Evolutionary conservation across 2,888 invertebrate species (phyloP), one percentile per base, ranked within the genome.

Genomic region (Empis stercorea): DNA sequence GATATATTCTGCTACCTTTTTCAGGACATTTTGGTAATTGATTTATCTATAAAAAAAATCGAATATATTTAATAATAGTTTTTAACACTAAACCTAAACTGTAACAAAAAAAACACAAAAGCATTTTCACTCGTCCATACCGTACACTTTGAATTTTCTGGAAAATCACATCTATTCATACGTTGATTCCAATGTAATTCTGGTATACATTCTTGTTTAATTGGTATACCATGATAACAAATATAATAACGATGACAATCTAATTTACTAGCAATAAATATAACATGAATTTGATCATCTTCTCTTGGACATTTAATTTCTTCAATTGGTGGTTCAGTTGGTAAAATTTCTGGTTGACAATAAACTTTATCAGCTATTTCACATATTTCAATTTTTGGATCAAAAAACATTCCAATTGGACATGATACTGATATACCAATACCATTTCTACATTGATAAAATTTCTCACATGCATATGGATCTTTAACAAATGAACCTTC

Each of bases 401-500:
- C 68, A 50, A 66, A 67, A 10, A 65, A 56, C 66, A 67, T 66
- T 10, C 61, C 63, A 3, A 53, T 52, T 1, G 67, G 67, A 40
- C 67, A 67, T 13, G 59, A 56, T 4, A 65, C 66, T 27, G 58
- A 48, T 17, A 64, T 57, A 1, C 61, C 59, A 27, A 55, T 52
- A 1, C 59, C 62, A 16, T 60, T 55, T 4, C 61, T 57, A 46
- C 66, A 66, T 37, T 61, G 56, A 48, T 58, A 65, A 47, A 66
- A 66, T 45, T 60, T 51, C 10, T 59, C 58, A 40, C 66, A 66
- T 15, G 62, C 58, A 14, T 56, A 54, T 0, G 60, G 55, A 48
- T 66, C 61, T 48, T 55, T 51, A 15, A 66, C 59, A 48, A 66
- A 66, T 17, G 58, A 61, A 2, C 65, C 66, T 15, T 53, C 47